phyloP scores from a whole-genome alignment of 1,140 invertebrate genomes.

The Drosophila arizonae region DNA sequence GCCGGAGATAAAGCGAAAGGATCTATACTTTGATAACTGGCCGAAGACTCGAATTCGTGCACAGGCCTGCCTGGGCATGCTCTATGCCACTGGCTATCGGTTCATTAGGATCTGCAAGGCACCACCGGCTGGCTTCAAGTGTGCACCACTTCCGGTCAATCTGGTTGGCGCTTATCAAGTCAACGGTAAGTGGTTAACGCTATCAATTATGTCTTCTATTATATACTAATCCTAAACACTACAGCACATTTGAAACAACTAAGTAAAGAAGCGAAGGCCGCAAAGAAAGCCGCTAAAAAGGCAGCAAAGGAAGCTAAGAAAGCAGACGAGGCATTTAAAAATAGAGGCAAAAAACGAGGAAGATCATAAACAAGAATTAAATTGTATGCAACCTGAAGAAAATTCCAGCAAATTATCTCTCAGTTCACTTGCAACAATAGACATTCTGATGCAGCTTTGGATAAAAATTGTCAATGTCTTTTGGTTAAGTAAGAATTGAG shows the following conservation, averaged over 20 bases:
- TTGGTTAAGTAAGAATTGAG: no score
- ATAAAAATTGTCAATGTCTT: no score
- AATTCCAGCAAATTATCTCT: neutral
- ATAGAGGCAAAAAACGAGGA: neutral
- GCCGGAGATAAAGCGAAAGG: conserved; percentile 38
- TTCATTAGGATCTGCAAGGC: conserved; percentile 53
- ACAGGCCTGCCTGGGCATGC: conserved; percentile 65
- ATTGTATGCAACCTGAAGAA: no score
- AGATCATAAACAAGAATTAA: conserved; percentile 1
- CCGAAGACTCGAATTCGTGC: conserved; percentile 56
- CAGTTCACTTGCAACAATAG: no score
- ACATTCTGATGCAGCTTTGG: no score
- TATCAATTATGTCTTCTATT: neutral
- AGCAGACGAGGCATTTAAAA: neutral
- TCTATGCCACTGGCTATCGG: conserved; percentile 62
- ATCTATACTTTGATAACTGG: conserved; percentile 56
- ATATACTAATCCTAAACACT: no score
- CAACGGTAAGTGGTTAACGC: conserved; percentile 32
- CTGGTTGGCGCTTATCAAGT: conserved; percentile 41
- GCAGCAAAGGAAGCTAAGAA: neutral
- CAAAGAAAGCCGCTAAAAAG: conserved; percentile 6
- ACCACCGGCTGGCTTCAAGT: conserved; percentile 59
- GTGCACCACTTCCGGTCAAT: conserved; percentile 63
- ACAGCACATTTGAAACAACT: conserved; percentile 18
- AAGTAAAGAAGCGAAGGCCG: conserved; percentile 35